These are phyloP conservation scores for Leucoptera coffeella DNA, from an alignment of 2,888 invertebrate genomes.

Conservation along the genomic window DNA sequence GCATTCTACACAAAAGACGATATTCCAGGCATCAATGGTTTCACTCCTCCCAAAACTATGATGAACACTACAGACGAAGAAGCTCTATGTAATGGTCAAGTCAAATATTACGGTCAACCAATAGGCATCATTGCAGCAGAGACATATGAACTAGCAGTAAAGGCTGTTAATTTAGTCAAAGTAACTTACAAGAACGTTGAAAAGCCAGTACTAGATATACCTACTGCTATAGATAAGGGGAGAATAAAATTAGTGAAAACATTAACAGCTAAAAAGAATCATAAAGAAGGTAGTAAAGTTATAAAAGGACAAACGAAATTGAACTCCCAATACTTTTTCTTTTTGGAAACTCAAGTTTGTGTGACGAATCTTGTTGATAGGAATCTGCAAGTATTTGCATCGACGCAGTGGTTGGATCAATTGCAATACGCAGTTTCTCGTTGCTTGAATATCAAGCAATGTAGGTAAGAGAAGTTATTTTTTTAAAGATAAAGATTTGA, in stretches of 20 bases:
- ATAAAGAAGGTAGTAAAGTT: conserved; percentile 22
- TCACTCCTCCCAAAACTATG: conserved; percentile 16
- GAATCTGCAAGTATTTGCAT: conserved; percentile 55
- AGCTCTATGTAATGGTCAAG: conserved; percentile 18
- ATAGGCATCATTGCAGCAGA: conserved; percentile 50
- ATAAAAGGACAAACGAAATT: conserved; percentile 43
- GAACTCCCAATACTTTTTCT: conserved; percentile 63
- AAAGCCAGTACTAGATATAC: conserved; percentile 16
- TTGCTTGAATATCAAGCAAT: conserved; percentile 48
- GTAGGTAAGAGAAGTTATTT: conserved; percentile 31
- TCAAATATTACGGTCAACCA: conserved; percentile 20
- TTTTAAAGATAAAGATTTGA: neutral
- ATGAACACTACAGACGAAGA: conserved; percentile 21
- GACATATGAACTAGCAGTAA: conserved; percentile 38
- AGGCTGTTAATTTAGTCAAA: conserved; percentile 49
- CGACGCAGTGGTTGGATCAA: conserved; percentile 56
- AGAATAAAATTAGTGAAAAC: conserved; percentile 2
- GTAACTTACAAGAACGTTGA: conserved; percentile 37
- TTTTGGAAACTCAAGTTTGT: conserved; percentile 63
- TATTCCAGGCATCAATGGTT: conserved; percentile 62
- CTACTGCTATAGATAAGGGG: conserved; percentile 8
- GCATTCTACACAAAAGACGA: conserved; percentile 57
- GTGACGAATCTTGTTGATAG: conserved; percentile 62
- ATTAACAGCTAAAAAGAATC: conserved; percentile 14
- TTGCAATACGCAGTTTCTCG: conserved; percentile 45